Conservation (phyloP, 2,888 invertebrate species). For the Diaperis boleti region DNA sequence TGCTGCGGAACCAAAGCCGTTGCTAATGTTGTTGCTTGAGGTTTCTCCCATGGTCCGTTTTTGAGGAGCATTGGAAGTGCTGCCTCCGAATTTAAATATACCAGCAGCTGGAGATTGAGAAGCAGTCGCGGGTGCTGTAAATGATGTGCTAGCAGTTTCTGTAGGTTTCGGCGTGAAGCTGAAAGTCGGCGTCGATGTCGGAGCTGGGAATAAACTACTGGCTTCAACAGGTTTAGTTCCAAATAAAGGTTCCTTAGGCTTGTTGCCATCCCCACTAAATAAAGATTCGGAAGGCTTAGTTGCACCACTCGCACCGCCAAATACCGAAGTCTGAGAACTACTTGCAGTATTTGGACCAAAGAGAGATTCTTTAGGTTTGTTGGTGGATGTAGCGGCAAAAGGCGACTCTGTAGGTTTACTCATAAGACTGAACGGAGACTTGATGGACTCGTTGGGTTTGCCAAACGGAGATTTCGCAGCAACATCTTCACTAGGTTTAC, state of each 20-base stretch:
- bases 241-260: slow-evolving; percentile 15
- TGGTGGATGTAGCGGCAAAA: background rate
- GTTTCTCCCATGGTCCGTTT: slow-evolving; percentile 4
- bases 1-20: slow-evolving; percentile 2
- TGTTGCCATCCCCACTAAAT: slow-evolving; percentile 5
- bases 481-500: too few relatives aligned
- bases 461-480: slow-evolving; percentile 1
- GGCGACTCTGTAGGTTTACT: background rate
- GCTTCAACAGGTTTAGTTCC: slow-evolving; percentile 5
- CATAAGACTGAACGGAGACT: background rate
- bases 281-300: slow-evolving; percentile 7
- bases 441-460: background rate
- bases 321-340: background rate
- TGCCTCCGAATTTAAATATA: slow-evolving; percentile 43
- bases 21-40: slow-evolving; percentile 10
- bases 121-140: background rate
- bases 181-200: slow-evolving; percentile 5
- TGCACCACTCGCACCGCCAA: background rate
- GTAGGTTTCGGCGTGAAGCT: slow-evolving; percentile 18
- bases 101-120: slow-evolving; percentile 12
- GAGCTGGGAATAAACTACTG: slow-evolving; percentile 28
- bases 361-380: background rate
- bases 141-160: slow-evolving; percentile 1
- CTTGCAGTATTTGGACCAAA: background rate
- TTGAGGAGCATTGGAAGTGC: slow-evolving; percentile 1